Conservation (phyloP, 2,113 vertebrate species). For the Strix aluco region DNA sequence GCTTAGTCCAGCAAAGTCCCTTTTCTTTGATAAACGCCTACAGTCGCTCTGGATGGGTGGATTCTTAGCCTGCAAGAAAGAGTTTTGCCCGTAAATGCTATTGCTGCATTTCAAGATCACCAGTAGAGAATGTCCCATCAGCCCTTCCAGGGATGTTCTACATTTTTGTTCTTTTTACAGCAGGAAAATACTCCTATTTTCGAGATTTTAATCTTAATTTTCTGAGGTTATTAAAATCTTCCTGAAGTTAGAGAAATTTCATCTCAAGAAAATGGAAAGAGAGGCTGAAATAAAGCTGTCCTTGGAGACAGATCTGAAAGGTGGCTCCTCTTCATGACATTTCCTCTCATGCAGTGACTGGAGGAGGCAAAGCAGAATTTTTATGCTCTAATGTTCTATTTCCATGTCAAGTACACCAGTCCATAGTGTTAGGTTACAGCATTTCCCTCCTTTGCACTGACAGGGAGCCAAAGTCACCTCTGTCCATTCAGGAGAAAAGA, state of each 20-base stretch:
- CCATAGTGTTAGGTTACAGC: neutral
- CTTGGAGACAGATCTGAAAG: slow-evolving; percentile 16
- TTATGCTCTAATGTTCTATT: neutral
- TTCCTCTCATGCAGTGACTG: neutral
- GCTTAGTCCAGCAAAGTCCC: neutral
- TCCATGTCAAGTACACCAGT: neutral
- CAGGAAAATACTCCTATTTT: neutral
- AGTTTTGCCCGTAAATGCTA: neutral
- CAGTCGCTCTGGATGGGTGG: neutral
- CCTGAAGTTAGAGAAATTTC: neutral
- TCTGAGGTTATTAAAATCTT: neutral
- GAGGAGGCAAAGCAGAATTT: neutral
- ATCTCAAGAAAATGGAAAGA: neutral
- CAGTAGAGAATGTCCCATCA: neutral
- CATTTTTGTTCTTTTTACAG: neutral
- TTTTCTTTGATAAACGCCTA: neutral
- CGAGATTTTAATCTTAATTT: neutral
- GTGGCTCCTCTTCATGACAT: neutral
- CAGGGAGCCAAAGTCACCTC: neutral
- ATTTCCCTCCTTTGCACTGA: neutral
- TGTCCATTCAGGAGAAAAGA: neutral
- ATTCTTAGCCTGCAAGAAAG: neutral
- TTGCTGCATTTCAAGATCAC: neutral
- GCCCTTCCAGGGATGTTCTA: neutral
- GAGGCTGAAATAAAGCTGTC: neutral